phyloP scores from a whole-genome alignment of 1,140 invertebrate species.

The Pachyrhynchus sulphureomaculatus region DNA sequence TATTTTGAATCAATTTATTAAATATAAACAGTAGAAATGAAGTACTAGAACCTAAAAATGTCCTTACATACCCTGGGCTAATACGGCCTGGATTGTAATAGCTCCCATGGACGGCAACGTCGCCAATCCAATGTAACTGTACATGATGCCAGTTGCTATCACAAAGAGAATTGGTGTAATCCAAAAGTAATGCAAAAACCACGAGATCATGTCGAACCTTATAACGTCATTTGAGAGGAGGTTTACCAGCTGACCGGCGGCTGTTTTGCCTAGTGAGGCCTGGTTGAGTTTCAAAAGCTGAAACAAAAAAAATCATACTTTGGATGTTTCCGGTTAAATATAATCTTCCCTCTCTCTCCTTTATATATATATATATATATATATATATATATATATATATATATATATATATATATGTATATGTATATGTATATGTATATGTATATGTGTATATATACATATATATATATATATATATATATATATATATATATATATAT shows the following conservation, averaged over 20 bases:
- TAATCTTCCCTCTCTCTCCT: background rate
- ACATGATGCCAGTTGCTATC: conserved; percentile 64
- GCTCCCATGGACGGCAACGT: conserved; percentile 62
- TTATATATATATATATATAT: no score
- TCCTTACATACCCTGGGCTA: conserved; percentile 64
- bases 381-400: no score
- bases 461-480: no score
- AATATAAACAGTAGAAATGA: no score
- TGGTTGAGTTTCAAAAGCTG: conserved; percentile 43
- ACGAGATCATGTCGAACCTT: conserved; percentile 57
- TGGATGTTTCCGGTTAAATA: conserved; percentile 41
- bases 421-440: no score
- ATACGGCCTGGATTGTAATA: conserved; percentile 63
- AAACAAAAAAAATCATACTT: conserved; percentile 52
- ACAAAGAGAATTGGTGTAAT: conserved; percentile 72
- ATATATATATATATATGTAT: no score
- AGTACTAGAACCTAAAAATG: no score
- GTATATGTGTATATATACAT: no score
- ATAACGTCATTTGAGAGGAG: conserved; percentile 73
- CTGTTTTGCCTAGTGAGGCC: conserved; percentile 51
- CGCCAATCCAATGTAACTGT: conserved; percentile 59
- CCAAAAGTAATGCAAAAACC: conserved; percentile 66
- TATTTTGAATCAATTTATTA: no score
- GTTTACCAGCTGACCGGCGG: conserved; percentile 70
- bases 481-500: no score